Evolutionary conservation across 23 tunicate species (phyloP).

Genomic region (Aplidium turbinatum): DNA sequence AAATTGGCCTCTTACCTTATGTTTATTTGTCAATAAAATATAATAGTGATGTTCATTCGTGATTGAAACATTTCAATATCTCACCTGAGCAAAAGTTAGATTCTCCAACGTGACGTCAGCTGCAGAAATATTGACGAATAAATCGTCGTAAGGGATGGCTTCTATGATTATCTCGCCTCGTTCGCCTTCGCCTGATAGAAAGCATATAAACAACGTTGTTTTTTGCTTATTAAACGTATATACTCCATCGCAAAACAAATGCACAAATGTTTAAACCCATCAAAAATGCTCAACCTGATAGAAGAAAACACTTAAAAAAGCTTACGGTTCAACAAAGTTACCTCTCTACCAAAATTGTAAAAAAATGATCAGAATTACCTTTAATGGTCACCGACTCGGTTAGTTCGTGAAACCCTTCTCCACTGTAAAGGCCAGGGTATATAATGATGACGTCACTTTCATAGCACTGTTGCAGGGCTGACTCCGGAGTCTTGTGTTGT

Average conservation of each 20-base stretch:
- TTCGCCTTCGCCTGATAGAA: slow-evolving; percentile 83
- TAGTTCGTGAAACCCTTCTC: slow-evolving; percentile 94
- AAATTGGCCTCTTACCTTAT: too few relatives aligned
- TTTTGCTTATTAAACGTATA: too few relatives aligned
- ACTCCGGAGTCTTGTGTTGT: slow-evolving; percentile 72
- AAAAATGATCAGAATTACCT: slow-evolving; percentile 63
- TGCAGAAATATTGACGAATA: slow-evolving; percentile 77
- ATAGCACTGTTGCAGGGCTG: slow-evolving; percentile 74
- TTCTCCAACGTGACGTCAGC: slow-evolving; percentile 73
- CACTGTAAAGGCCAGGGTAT: slow-evolving; percentile 81
- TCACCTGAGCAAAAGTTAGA: slow-evolving; percentile 80
- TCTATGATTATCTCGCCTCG: slow-evolving; percentile 73
- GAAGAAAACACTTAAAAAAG: not conserved
- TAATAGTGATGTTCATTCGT: too few relatives aligned
- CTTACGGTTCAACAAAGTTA: not conserved
- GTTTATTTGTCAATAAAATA: too few relatives aligned
- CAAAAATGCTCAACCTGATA: too few relatives aligned
- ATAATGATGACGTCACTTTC: slow-evolving; percentile 77
- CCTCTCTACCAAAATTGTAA: too few relatives aligned
- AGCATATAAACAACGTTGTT: too few relatives aligned
- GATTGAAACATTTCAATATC: too few relatives aligned
- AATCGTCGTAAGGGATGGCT: slow-evolving; percentile 77
- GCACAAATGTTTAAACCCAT: too few relatives aligned
- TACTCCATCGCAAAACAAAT: too few relatives aligned
- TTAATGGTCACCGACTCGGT: slow-evolving; percentile 82